phyloP scores from a whole-genome alignment of 1,140 invertebrate species.

The Drosophila pandora region DNA sequence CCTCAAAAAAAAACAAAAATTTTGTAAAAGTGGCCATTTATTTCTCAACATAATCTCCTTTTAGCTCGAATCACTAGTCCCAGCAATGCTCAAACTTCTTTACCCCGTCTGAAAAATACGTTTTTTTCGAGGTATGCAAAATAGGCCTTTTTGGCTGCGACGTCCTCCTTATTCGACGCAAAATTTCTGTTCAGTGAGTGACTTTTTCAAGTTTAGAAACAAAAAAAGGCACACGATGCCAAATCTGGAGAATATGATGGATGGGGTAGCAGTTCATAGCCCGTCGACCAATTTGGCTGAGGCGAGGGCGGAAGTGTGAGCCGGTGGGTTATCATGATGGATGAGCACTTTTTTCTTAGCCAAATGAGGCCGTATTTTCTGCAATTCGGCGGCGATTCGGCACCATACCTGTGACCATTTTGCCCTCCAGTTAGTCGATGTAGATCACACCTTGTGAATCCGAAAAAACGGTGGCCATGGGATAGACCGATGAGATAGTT shows the following conservation, averaged over 20 bases:
- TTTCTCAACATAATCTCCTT: not conserved
- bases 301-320: too few relatives aligned
- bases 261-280: too few relatives aligned
- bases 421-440: conserved; percentile 4
- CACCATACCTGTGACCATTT: not conserved
- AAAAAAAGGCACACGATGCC: too few relatives aligned
- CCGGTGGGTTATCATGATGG: not conserved
- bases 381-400: not conserved
- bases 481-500: conserved; percentile 1
- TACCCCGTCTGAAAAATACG: too few relatives aligned
- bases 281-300: too few relatives aligned
- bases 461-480: not conserved
- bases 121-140: not conserved
- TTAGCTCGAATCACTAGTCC: not conserved
- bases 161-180: too few relatives aligned
- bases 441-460: conserved; percentile 4
- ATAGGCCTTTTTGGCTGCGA: not conserved
- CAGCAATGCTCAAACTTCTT: not conserved
- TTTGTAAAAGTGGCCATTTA: not conserved
- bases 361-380: not conserved
- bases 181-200: too few relatives aligned
- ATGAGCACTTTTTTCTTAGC: not conserved
- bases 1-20: not conserved
- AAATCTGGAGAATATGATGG: too few relatives aligned
- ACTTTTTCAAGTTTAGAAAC: too few relatives aligned